These are phyloP conservation scores for Papilio machaon DNA, from an alignment of 1,140 invertebrate species.

Conservation along the genomic window DNA sequence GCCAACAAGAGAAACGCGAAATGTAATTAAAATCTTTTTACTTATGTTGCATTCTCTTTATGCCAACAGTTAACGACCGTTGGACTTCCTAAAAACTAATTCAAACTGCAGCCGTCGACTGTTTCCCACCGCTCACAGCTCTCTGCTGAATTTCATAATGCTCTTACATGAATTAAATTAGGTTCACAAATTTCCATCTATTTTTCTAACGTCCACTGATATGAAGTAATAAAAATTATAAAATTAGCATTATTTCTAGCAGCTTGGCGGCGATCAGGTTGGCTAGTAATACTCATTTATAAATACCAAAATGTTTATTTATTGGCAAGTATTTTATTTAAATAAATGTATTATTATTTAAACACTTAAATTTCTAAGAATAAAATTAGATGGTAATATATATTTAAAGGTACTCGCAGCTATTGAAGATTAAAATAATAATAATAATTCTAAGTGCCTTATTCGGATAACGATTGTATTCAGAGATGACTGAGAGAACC, in stretches of 20 bases:
- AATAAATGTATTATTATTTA: too few relatives aligned
- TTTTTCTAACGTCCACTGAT: background rate
- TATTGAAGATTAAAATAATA: background rate
- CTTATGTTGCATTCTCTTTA: slow-evolving; percentile 56
- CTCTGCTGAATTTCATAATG: slow-evolving; percentile 38
- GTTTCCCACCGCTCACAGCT: slow-evolving; percentile 26
- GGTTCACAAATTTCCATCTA: slow-evolving; percentile 33
- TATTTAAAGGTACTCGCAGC: background rate
- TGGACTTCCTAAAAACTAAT: slow-evolving; percentile 51
- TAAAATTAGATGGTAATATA: background rate
- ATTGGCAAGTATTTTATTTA: too few relatives aligned
- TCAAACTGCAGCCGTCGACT: slow-evolving; percentile 41
- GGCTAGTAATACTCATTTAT: too few relatives aligned
- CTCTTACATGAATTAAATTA: slow-evolving; percentile 46
- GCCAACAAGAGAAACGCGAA: slow-evolving; percentile 50
- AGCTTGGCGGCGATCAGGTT: too few relatives aligned
- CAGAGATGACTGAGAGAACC: slow-evolving; percentile 55
- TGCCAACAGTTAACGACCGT: slow-evolving; percentile 55
- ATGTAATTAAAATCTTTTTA: slow-evolving; percentile 74
- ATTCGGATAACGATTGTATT: background rate
- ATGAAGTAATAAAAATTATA: background rate
- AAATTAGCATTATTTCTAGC: background rate
- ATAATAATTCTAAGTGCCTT: background rate
- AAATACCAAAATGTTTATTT: too few relatives aligned
- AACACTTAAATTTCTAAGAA: too few relatives aligned